A percentile compares a stretch with the other conserved stretches of the same genome.
These are phyloP conservation scores for Achlya flavicornis DNA, from an alignment of 2,888 invertebrate species.

Conservation along the genomic window DNA sequence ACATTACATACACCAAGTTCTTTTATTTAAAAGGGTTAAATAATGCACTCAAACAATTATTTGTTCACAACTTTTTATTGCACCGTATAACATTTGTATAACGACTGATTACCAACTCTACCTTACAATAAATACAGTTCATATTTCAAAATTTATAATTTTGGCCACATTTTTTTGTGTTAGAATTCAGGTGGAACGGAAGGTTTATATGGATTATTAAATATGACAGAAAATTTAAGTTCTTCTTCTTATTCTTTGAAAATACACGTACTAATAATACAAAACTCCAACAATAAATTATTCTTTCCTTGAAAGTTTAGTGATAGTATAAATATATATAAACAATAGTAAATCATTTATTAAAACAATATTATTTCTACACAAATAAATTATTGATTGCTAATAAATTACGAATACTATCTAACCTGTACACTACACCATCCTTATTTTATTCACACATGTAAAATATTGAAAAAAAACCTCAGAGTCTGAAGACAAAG, in stretches of 20 bases:
- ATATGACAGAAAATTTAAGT: neutral
- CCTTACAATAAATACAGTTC: constrained; percentile 25
- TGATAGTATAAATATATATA: neutral
- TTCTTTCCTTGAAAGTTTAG: neutral
- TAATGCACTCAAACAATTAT: constrained; percentile 28
- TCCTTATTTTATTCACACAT: too few species aligned
- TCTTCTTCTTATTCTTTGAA: neutral
- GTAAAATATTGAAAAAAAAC: too few species aligned
- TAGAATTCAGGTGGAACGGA: neutral
- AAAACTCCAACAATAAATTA: too few species aligned
- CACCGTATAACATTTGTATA: constrained; percentile 76
- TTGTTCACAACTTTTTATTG: constrained; percentile 78
- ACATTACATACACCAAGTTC: too few species aligned
- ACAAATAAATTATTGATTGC: neutral
- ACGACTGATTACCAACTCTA: constrained; percentile 30
- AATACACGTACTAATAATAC: neutral
- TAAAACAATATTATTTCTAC: neutral
- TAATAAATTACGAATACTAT: neutral
- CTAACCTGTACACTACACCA: neutral
- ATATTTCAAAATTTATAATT: constrained; percentile 22
- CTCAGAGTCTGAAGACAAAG: too few species aligned
- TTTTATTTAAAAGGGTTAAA: constrained; percentile 15
- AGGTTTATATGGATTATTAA: neutral
- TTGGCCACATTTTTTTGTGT: constrained; percentile 16
- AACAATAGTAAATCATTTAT: neutral